Percentiles rank a stretch among this genome's conserved stretches.
Conservation (phyloP, 2,797 vertebrate genomes). For the Sardinella longiceps region DNA sequence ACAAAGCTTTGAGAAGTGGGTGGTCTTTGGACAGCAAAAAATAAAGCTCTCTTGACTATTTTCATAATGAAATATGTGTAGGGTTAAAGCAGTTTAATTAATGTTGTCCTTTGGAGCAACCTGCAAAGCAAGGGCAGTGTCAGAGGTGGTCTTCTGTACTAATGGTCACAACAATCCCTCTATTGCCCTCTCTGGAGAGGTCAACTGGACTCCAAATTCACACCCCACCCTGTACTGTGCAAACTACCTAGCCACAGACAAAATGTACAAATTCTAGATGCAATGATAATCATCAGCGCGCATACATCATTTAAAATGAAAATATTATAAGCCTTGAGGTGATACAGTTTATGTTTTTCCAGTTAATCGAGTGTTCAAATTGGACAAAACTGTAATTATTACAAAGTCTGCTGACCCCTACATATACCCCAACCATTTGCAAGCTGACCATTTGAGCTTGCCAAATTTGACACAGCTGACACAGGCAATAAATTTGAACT, state of each 20-base stretch:
- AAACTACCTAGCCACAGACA: not conserved
- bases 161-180: not conserved
- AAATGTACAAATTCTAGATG: not conserved
- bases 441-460: conserved; percentile 82
- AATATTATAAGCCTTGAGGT: not conserved
- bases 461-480: conserved; percentile 85
- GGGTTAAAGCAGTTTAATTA: not conserved
- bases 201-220: conserved; percentile 15
- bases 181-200: conserved; percentile 1
- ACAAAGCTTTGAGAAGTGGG: conserved; percentile 74
- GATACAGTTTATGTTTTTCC: not conserved
- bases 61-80: not conserved
- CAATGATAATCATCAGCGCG: not conserved
- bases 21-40: conserved; percentile 64
- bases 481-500: conserved; percentile 81
- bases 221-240: not conserved
- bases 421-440: conserved; percentile 78
- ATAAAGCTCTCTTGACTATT: not conserved
- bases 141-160: not conserved
- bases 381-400: conserved; percentile 65
- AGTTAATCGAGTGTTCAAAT: conserved; percentile 41
- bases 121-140: not conserved
- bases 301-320: not conserved
- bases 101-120: not conserved
- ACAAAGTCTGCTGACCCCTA: conserved; percentile 68